These are phyloP conservation scores for Drosophila rubida DNA, from an alignment of 2,888 invertebrate genomes.

Conservation along the genomic window DNA sequence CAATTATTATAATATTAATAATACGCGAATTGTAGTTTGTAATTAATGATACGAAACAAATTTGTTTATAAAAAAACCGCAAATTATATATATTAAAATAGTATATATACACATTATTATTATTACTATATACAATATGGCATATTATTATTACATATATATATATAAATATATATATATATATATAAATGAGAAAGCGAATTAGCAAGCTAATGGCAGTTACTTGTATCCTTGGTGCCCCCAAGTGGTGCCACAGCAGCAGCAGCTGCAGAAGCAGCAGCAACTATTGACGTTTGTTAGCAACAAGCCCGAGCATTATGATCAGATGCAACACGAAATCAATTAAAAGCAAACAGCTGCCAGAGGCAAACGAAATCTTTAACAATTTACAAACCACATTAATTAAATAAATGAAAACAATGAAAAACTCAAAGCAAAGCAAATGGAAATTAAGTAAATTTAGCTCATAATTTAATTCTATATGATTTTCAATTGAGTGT, in stretches of 20 bases:
- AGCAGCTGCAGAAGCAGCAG: slow-evolving; percentile 25
- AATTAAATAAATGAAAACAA: slow-evolving; percentile 29
- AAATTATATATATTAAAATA: slow-evolving; percentile 75
- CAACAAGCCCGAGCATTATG: slow-evolving; percentile 28
- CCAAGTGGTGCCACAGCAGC: slow-evolving; percentile 42
- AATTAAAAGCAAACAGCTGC: slow-evolving; percentile 74
- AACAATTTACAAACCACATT: slow-evolving; percentile 40
- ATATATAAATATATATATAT: slow-evolving; percentile 19
- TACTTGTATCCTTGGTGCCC: slow-evolving; percentile 24
- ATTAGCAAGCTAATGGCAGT: slow-evolving; percentile 51
- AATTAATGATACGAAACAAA: slow-evolving; percentile 72
- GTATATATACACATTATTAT: slow-evolving; percentile 66
- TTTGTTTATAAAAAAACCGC: slow-evolving; percentile 74
- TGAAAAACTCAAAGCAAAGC: slow-evolving; percentile 5
- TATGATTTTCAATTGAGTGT: slow-evolving; percentile 12
- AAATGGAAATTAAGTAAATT: slow-evolving; percentile 38
- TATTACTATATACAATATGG: slow-evolving; percentile 78
- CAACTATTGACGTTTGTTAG: slow-evolving; percentile 26
- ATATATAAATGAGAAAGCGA: slow-evolving; percentile 45
- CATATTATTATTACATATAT: slow-evolving; percentile 73
- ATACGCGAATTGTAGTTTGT: slow-evolving; percentile 80
- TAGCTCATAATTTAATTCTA: slow-evolving; percentile 38
- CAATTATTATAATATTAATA: slow-evolving; percentile 41
- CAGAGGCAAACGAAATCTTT: slow-evolving; percentile 68
- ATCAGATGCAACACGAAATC: slow-evolving; percentile 63